Percentiles rank a stretch among this genome's conserved stretches.
Conservation (phyloP, 1,140 invertebrate species). For the Anadara kagoshimensis region DNA sequence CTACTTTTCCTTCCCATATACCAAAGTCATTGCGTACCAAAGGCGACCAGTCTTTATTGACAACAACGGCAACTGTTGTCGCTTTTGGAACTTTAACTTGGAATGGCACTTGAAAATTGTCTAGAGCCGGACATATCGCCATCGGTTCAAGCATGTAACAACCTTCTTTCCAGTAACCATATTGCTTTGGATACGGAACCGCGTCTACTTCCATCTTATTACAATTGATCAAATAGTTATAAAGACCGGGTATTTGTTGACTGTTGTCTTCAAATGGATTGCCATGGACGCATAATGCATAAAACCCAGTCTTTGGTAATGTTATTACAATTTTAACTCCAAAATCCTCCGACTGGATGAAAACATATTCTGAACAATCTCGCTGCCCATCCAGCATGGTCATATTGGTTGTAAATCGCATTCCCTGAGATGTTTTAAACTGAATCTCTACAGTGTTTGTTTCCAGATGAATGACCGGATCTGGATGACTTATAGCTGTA, state of each 20-base stretch:
- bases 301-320: conserved; percentile 67
- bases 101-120: conserved; percentile 56
- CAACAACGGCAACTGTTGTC: conserved; percentile 67
- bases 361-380: conserved; percentile 68
- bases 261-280: conserved; percentile 64
- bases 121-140: conserved; percentile 44
- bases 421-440: conserved; percentile 55
- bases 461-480: conserved; percentile 68
- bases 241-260: conserved; percentile 71
- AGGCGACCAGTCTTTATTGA: conserved; percentile 68
- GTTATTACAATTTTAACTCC: conserved; percentile 64
- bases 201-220: conserved; percentile 39
- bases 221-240: conserved; percentile 72
- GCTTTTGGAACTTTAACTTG: conserved; percentile 65
- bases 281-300: conserved; percentile 72
- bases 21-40: conserved; percentile 52
- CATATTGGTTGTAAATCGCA: conserved; percentile 71
- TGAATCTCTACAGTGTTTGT: conserved; percentile 64
- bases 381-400: conserved; percentile 57
- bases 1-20: conserved; percentile 65
- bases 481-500: conserved; percentile 62
- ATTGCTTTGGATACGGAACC: conserved; percentile 70
- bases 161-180: conserved; percentile 73
- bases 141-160: conserved; percentile 70
- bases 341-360: conserved; percentile 64